Evolutionary conservation across 1,140 invertebrate genomes (phyloP), one percentile per base, ranked within the genome.

Genomic region (Dufourea novaeangliae): DNA sequence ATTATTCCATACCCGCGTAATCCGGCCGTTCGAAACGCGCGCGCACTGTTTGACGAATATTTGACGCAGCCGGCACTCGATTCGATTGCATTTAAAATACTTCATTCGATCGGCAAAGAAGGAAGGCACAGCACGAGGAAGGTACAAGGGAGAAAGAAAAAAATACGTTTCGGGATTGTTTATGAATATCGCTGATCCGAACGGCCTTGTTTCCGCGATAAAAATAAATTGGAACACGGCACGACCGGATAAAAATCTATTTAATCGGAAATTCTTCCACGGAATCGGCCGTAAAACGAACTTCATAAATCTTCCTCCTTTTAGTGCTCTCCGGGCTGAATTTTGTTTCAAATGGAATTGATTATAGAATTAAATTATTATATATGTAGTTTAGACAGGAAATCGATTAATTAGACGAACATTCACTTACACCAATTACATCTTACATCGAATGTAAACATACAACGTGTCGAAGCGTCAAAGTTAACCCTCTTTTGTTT

Each of bases 41-140:
- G 63, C 52, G 11, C 8, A 64, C 73, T 25, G 62, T 20, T 64
- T 83, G 86, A 84, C 78, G 86, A 89, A 86, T 86, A 88, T 88
- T 88, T 83, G 79, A 86, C 82, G 64, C 82, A 84, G 77, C 62
- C 59, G 68, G 75, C 72, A 83, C 54, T 68, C 70, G 74, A 86
- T 87, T 84, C 86, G 70, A 87, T 87, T 87, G 85, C 82, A 87
- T 88, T 86, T 86, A 86, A 89, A 89, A 82, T 84, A 78, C 59
- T 78, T 81, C 76, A 88, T 89, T 87, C 79, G 77, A 76, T 78
- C 52, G 29, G 29, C 62, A 39, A 32, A 44, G 39, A 39, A 52
- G 44, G 63, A 25, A n/a, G n/a, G n/a, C n/a, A n/a, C n/a, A n/a
- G 52, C 12, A 46, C 39, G 52, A 20, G 54, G 14, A 22, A 73